Evolutionary conservation across 1,140 invertebrate genomes (phyloP), one percentile per base, ranked within the genome.

Genomic region (Pararge aegeria): DNA sequence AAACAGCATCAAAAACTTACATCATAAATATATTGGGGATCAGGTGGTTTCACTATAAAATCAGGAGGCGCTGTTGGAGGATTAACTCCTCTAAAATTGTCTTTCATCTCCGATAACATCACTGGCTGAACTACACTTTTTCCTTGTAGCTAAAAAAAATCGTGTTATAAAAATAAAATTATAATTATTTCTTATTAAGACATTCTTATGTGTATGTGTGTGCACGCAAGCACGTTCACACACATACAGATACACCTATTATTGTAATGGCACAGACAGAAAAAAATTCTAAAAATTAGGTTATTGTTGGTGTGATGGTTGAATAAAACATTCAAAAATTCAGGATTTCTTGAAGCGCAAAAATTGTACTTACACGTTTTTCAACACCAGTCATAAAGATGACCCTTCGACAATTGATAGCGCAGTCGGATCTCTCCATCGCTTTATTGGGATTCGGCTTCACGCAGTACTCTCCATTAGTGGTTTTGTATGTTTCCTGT

Each of bases 391-490:
- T 87, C 82, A 90, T 83, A 24, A 66, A 90, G 34, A 76, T 79
- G 18, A 89, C 86, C 48, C 81, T 66, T 2, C 74, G 64, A 50
- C 84, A 87, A 56, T 89, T 89, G 54, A 85, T 84, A 12, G 72
- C 51, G 21, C 84, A 83, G 27, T 89, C 86, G 0, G 83, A 59
- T 13, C 84, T 51, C 58, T 89, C 86, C 83, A 85, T 87, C 1
- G 81, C 86, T 52, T 87, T 87, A 53, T 89, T 87, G 2, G 83
- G 83, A 29, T 86, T 87, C 3, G 83, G 80, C 29, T 89, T 87
- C 5, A 87, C 78, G 51, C 80, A 80, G 53, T 87, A 87, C 48
- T 87, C 84, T 0, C 84, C 83, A 0, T 73, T 77, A 0, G 88
- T 89, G 0, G 88, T 88, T 54, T 66, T 80, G 55, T 83, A 90